Evolutionary conservation across 2,797 vertebrate species (phyloP).

Genomic region (Argya squamiceps): DNA sequence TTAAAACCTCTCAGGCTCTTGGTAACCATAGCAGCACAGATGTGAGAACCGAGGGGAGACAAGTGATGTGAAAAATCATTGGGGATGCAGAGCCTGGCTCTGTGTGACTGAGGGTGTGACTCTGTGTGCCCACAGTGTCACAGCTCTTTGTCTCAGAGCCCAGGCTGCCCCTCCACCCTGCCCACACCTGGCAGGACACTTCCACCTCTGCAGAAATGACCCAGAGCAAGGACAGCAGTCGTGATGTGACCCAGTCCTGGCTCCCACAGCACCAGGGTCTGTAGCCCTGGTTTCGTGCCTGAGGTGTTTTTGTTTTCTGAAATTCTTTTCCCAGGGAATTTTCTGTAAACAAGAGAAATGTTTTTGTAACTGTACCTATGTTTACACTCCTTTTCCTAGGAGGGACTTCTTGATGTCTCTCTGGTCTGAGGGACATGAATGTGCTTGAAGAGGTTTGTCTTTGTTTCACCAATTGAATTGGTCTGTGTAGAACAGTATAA

Average conservation of each 20-base stretch:
- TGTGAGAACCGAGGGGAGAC: slow-evolving; percentile 35
- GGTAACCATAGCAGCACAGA: slow-evolving; percentile 67
- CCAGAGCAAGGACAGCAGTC: rapidly evolving
- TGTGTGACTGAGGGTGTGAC: background rate
- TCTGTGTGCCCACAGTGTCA: background rate
- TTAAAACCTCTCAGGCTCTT: slow-evolving; percentile 39
- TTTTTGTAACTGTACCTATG: too few relatives aligned
- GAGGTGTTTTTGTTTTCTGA: too few relatives aligned
- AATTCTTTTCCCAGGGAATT: too few relatives aligned
- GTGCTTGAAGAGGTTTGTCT: too few relatives aligned
- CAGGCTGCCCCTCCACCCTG: background rate
- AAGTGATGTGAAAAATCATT: slow-evolving; percentile 37
- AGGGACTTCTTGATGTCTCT: too few relatives aligned
- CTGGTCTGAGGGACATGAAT: too few relatives aligned
- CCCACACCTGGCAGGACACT: background rate
- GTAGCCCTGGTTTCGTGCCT: too few relatives aligned
- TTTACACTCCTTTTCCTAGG: too few relatives aligned
- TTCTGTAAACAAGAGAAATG: too few relatives aligned
- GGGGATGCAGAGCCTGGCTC: background rate
- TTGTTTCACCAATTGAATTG: too few relatives aligned
- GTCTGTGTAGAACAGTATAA: too few relatives aligned
- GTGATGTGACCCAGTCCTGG: rapidly evolving
- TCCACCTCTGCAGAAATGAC: background rate
- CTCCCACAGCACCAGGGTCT: background rate
- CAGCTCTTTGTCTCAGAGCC: background rate